phyloP scores from a whole-genome alignment of 2,113 vertebrate genomes.

The Chunga burmeisteri region DNA sequence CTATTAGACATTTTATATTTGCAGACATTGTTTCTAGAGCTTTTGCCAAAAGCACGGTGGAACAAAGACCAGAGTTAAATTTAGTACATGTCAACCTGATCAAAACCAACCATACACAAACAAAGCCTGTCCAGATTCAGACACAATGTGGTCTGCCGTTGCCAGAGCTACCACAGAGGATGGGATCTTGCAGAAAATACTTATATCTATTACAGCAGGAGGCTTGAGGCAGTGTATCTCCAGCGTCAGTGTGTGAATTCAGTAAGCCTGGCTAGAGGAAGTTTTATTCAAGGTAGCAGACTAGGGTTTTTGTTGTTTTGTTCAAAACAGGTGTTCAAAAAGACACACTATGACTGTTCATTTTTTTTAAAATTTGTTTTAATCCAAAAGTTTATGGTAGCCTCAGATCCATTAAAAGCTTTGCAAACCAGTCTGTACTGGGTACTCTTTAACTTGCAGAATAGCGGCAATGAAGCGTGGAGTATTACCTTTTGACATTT shows the following conservation, averaged over 20 bases:
- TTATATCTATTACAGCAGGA: neutral
- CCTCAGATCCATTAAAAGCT: neutral
- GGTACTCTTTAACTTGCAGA: neutral
- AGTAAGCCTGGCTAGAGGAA: neutral
- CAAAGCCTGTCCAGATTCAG: neutral
- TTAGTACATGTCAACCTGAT: slow-evolving; percentile 27
- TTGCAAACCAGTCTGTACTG: neutral
- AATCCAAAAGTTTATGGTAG: neutral
- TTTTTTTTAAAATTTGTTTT: neutral
- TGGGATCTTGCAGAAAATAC: neutral
- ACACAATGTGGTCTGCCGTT: neutral
- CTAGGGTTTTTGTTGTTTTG: neutral
- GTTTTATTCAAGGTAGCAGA: neutral
- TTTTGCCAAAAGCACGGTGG: neutral
- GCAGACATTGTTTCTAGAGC: neutral
- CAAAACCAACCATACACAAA: slow-evolving; percentile 10
- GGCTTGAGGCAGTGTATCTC: neutral
- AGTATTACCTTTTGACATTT: neutral
- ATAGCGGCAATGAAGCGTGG: neutral
- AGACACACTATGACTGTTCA: neutral
- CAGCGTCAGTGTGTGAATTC: neutral
- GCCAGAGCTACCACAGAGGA: slow-evolving; percentile 44
- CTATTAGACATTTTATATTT: neutral
- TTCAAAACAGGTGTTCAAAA: neutral
- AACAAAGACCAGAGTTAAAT: slow-evolving; percentile 40